A percentile compares a stretch with the other conserved stretches of the same genome.
These are phyloP conservation scores for Lamprotornis superbus DNA, from an alignment of 2,113 vertebrate species.

Conservation along the genomic window DNA sequence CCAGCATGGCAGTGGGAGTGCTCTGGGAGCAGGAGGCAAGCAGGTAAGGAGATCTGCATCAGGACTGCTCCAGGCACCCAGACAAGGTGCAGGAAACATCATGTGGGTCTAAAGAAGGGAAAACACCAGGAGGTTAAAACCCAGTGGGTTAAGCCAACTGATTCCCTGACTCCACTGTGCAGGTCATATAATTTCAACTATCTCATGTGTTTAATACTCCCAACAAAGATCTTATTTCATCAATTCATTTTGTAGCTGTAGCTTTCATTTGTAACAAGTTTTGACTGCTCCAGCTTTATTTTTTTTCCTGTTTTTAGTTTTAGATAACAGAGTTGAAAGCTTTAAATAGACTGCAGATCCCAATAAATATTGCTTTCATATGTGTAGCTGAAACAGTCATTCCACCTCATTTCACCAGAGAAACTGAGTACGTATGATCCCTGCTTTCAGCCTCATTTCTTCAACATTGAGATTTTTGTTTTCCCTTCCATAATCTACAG, in stretches of 20 bases:
- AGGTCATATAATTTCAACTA: not conserved
- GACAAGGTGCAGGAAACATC: not conserved
- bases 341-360: not conserved
- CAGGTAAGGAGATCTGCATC: not conserved
- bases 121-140: not conserved
- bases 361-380: not conserved
- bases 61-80: not conserved
- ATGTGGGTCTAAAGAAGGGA: not conserved
- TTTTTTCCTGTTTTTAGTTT: not conserved
- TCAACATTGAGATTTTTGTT: not conserved
- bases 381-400: not conserved
- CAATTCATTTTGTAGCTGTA: not conserved
- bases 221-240: not conserved
- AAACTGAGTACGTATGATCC: slow-evolving; percentile 1
- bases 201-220: not conserved
- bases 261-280: not conserved
- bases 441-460: slow-evolving; percentile 39
- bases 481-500: not conserved
- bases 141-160: not conserved
- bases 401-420: not conserved
- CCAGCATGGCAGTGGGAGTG: not conserved
- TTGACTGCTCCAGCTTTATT: not conserved
- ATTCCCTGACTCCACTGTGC: not conserved
- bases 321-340: not conserved
- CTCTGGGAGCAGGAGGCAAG: not conserved